Percentiles rank a stretch among this genome's conserved stretches.
Evolutionary conservation across 2,113 vertebrate species (phyloP).

Genomic region (Leuciscus idus): DNA sequence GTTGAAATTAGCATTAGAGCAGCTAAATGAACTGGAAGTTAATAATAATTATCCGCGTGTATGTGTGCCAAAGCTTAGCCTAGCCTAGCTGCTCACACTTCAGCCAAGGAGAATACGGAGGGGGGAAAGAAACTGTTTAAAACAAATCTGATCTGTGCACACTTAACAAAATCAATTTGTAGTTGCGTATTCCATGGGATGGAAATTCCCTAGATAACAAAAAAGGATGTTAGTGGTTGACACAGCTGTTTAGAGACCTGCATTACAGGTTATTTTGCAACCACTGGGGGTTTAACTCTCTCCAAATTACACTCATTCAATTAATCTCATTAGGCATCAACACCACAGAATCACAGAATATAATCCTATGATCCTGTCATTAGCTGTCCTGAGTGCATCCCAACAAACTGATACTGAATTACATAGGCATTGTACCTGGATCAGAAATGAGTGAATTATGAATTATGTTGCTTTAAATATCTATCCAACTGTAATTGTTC

Average conservation of each 20-base stretch:
- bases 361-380: conserved; percentile 74
- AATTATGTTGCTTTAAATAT: background rate
- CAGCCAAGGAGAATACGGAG: background rate
- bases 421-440: conserved; percentile 35
- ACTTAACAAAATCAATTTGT: conserved; percentile 67
- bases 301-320: conserved; percentile 79
- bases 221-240: conserved; percentile 70
- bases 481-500: background rate
- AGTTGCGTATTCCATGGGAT: conserved; percentile 65
- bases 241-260: conserved; percentile 75
- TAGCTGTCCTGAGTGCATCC: conserved; percentile 67
- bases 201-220: conserved; percentile 75
- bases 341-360: conserved; percentile 72
- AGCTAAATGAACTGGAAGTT: conserved; percentile 76
- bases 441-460: background rate
- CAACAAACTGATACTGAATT: conserved; percentile 43
- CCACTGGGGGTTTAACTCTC: conserved; percentile 72
- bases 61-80: conserved; percentile 62
- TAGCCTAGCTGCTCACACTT: conserved; percentile 64
- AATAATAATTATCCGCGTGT: conserved; percentile 71
- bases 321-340: conserved; percentile 78
- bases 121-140: conserved; percentile 59
- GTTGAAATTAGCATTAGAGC: conserved; percentile 77
- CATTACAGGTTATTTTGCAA: conserved; percentile 77
- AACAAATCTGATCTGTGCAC: conserved; percentile 65